Base-by-base conservation (phyloP, 2,113 vertebrate species). In the Gallinago paraguaiae region DNA sequence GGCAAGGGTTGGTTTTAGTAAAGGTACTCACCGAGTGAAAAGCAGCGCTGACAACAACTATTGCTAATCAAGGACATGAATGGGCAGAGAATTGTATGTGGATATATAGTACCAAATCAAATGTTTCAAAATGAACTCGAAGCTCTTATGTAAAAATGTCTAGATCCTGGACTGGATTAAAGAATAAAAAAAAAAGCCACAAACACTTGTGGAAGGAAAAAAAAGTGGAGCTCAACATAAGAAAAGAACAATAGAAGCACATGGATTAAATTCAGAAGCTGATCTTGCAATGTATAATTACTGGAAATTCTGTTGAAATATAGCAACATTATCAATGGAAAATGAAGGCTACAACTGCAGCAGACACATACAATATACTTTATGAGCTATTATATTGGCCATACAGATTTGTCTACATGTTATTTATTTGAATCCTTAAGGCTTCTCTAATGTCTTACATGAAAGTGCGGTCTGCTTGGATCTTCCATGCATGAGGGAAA, bases 401-500 rank as follows among this genome's bases (percentile, higher is more conserved):
- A 87, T 95, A 94, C 88, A 91, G 86, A 41, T 96, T 97, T 97
- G 64, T 96, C 94, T 95, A 78, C 80, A 67, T 92, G 96, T 95
- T 97, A 82, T 78, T 94, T 96, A 91, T 84, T 93, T 91, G 94
- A 92, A 78, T 91, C 67, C 91, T 97, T 97, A 97, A 98, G 96
- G 82, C 97, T 95, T 97, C 92, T 93, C 88, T 96, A 97, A 97
- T 86, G 63, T 96, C 63, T 93, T 95, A 98, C 67, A 89, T 93
- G 88, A 97, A 97, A 94, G 82, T 95, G 78, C 90, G 96, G 84
- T 95, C 93, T 94, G 95, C 87, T 97, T 96, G 74, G 91, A 92
- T 98, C 93, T 97, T 97, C 84, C 98, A 98, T 98, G 98, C 97
- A 96, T 82, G 92, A 97, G 71, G 93, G 85, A 95, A 82, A 96